These are phyloP conservation scores for Labeo catla DNA, from an alignment of 2,113 vertebrate genomes.

Conservation along the genomic window DNA sequence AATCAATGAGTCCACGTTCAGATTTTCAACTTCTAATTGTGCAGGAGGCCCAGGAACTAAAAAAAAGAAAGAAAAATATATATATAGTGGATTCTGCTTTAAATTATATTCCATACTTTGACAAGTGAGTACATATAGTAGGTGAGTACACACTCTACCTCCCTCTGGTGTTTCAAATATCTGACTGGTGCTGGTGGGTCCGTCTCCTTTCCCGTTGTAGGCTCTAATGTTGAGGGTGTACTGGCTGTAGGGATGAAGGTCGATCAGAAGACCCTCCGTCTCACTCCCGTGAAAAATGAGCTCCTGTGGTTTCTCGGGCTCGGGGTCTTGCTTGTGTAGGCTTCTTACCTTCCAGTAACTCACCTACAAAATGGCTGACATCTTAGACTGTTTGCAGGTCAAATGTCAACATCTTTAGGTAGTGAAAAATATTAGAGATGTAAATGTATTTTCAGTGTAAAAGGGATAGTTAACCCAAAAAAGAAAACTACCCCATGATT, in stretches of 20 bases:
- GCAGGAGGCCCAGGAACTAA: conserved; percentile 86
- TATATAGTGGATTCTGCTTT: not conserved
- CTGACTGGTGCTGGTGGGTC: conserved; percentile 82
- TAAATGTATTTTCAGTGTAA: not conserved
- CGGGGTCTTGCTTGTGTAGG: conserved; percentile 74
- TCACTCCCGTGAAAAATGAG: conserved; percentile 86
- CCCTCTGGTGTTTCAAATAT: conserved; percentile 90
- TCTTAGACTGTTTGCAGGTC: not conserved
- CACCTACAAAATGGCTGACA: conserved; percentile 73
- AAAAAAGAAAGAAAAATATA: not conserved
- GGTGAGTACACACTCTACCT: conserved; percentile 75
- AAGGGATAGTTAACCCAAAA: too few species aligned
- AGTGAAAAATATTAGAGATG: not conserved
- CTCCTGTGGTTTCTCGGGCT: conserved; percentile 78
- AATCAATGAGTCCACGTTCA: conserved; percentile 85
- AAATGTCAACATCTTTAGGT: not conserved
- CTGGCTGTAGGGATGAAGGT: conserved; percentile 86
- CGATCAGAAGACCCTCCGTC: conserved; percentile 86
- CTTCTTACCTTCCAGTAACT: conserved; percentile 86
- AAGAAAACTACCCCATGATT: too few species aligned
- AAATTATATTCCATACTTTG: not conserved
- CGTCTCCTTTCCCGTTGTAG: conserved; percentile 91
- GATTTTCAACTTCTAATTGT: conserved; percentile 81
- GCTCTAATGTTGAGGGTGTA: conserved; percentile 87
- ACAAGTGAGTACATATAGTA: not conserved